Base-by-base conservation (phyloP, 1,140 invertebrate species). In the Cydia amplana region DNA sequence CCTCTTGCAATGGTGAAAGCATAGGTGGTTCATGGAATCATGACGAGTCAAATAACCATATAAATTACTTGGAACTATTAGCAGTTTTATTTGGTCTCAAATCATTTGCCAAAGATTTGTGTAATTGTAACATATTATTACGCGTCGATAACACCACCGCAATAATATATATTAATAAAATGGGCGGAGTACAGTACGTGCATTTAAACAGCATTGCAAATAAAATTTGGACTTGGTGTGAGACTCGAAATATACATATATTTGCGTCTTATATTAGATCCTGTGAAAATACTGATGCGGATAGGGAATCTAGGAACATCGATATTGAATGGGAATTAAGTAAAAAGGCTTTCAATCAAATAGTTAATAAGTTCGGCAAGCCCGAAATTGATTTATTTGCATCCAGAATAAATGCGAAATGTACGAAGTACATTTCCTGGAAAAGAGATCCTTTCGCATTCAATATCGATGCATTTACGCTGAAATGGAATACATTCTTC, bases 381-480 rank as follows among this genome's bases (percentile, higher is more conserved):
- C n/a, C n/a, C n/a, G n/a, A n/a, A n/a, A n/a, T n/a, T n/a, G n/a
- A n/a, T n/a, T n/a, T n/a, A n/a, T n/a, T n/a, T n/a, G n/a, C n/a
- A n/a, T n/a, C n/a, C n/a, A n/a, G n/a, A n/a, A n/a, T n/a, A n/a
- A n/a, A n/a, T n/a, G n/a, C n/a, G n/a, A n/a, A n/a, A n/a, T n/a
- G n/a, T n/a, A n/a, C n/a, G n/a, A n/a, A n/a, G n/a, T n/a, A n/a
- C n/a, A n/a, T n/a, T n/a, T n/a, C n/a, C 2, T 75, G 74, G 74
- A 75, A 65, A 25, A 75, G 74, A 20, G 74, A 75, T 46, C 74
- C 74, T n/a, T 75, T 46, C 25, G 74, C 74, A 2, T 67, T 23
- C 28, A 75, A 75, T 49, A 75, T 67, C n/a, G 74, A 75, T n/a
- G 74, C 74, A 9, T 75, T 75, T 46, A 75, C 74, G 12, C 1